Evolutionary conservation across 2,888 invertebrate genomes (phyloP).

Genomic region (Dysmachus trigonus): DNA sequence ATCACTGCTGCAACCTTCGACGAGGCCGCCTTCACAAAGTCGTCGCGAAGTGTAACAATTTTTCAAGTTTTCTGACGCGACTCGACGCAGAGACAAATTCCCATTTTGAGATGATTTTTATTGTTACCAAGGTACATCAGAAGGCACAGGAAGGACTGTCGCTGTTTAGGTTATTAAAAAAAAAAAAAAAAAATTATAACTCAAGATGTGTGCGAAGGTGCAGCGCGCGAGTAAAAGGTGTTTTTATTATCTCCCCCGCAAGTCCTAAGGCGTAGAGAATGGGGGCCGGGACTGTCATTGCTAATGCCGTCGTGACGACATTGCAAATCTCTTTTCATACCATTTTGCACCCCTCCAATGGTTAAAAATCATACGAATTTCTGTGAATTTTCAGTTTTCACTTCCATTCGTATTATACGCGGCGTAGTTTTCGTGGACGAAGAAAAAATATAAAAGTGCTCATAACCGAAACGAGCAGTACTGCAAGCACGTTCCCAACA

Average conservation of each 20-base stretch:
- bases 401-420: neutral
- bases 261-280: neutral
- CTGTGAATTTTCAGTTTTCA: neutral
- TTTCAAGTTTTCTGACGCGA: slow-evolving; percentile 42
- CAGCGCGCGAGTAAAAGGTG: slow-evolving; percentile 2
- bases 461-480: neutral
- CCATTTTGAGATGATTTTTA: slow-evolving; percentile 45
- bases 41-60: slow-evolving; percentile 11
- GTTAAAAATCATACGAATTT: neutral
- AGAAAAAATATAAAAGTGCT: neutral
- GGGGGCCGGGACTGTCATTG: slow-evolving; percentile 12
- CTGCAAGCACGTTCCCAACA: neutral
- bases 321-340: neutral
- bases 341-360: neutral
- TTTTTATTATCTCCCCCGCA: slow-evolving; percentile 32
- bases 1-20: neutral
- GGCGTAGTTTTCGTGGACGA: neutral
- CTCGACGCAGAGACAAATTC: slow-evolving; percentile 29
- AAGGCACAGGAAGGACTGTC: neutral
- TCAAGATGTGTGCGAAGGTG: neutral
- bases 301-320: slow-evolving; percentile 35
- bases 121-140: neutral
- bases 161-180: neutral
- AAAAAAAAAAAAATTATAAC: neutral
- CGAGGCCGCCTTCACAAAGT: neutral